Evolutionary conservation across 2,888 invertebrate species (phyloP).

Genomic region (Amblyjoppa proteus): DNA sequence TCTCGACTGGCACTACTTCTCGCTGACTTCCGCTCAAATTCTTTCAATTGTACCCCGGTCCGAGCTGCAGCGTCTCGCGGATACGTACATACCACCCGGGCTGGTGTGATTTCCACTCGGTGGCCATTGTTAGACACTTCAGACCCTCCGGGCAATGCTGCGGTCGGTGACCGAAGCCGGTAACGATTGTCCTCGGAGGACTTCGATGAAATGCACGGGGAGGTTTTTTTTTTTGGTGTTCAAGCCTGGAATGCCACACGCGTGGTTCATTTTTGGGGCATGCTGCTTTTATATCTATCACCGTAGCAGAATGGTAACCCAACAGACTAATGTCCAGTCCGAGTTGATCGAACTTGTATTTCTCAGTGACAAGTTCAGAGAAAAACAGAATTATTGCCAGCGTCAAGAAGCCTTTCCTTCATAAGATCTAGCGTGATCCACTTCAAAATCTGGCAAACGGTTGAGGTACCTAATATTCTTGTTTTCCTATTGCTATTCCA

Average conservation of each 20-base stretch:
- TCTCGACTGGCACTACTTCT: slow-evolving; percentile 67
- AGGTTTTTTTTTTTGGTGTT: neutral
- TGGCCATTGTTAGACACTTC: slow-evolving; percentile 59
- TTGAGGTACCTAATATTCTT: no score
- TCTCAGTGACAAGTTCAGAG: no score
- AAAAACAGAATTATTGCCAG: no score
- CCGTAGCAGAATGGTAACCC: no score
- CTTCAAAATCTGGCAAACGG: no score
- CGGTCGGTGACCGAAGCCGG: slow-evolving; percentile 55
- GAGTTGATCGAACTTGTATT: no score
- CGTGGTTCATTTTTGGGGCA: neutral
- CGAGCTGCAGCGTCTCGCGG: slow-evolving; percentile 26
- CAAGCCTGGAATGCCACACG: neutral
- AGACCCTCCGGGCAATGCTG: slow-evolving; percentile 57
- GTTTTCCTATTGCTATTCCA: no score
- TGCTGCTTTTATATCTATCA: neutral
- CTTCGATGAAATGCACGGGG: slow-evolving; percentile 7
- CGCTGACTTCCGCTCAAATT: slow-evolving; percentile 75
- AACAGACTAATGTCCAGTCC: no score
- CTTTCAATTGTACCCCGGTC: slow-evolving; percentile 76
- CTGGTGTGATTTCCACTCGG: slow-evolving; percentile 56
- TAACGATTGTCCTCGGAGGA: slow-evolving; percentile 34
- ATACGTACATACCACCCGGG: slow-evolving; percentile 21
- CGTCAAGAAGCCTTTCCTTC: no score
- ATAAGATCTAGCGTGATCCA: no score